A percentile compares a stretch with the other conserved stretches of the same genome.
Evolutionary conservation across 2,113 vertebrate genomes (phyloP).

Genomic region (Petrocephalus zakoni): DNA sequence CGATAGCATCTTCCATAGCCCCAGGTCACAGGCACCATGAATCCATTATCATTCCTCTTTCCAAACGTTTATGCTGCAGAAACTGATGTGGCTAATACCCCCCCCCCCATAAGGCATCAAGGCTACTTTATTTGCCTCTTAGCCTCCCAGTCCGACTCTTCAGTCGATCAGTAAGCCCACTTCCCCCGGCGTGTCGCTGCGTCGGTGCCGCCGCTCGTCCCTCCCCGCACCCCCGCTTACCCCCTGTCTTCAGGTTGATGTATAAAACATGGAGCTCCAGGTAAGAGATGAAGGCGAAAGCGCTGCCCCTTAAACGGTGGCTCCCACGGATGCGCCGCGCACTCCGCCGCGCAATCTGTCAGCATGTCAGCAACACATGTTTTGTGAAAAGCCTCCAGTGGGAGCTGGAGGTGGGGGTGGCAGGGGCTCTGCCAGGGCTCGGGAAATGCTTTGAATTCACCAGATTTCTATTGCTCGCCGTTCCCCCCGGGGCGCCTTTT

Average conservation of each 20-base stretch:
- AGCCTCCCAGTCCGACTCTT: conserved; percentile 28
- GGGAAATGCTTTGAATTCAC: conserved; percentile 95
- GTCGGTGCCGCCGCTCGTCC: conserved; percentile 18
- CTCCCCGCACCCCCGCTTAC: conserved; percentile 40
- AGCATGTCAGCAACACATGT: conserved; percentile 99
- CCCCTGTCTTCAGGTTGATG: conserved; percentile 75
- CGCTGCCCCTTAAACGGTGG: conserved; percentile 99
- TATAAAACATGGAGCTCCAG: conserved; percentile 99
- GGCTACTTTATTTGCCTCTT: background rate
- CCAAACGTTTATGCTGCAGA: conserved; percentile 99
- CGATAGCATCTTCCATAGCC: conserved; percentile 89
- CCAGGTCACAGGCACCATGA: conserved; percentile 98
- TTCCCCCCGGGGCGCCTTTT: conserved; percentile 84
- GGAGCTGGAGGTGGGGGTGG: conserved; percentile 59
- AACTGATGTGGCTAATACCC: conserved; percentile 66
- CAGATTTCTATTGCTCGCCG: conserved; percentile 98
- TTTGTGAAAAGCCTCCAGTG: conserved; percentile 99
- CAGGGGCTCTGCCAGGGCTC: conserved; percentile 69
- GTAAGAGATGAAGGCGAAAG: conserved; percentile 99
- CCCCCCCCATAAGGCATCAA: background rate
- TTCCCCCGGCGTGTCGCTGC: background rate
- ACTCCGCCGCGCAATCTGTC: conserved; percentile 99
- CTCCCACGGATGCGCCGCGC: conserved; percentile 98
- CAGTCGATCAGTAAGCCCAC: conserved; percentile 32
- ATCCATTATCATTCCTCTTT: conserved; percentile 99